Evolutionary conservation across 2,888 invertebrate species (phyloP).

Genomic region (Diarsia mendica): DNA sequence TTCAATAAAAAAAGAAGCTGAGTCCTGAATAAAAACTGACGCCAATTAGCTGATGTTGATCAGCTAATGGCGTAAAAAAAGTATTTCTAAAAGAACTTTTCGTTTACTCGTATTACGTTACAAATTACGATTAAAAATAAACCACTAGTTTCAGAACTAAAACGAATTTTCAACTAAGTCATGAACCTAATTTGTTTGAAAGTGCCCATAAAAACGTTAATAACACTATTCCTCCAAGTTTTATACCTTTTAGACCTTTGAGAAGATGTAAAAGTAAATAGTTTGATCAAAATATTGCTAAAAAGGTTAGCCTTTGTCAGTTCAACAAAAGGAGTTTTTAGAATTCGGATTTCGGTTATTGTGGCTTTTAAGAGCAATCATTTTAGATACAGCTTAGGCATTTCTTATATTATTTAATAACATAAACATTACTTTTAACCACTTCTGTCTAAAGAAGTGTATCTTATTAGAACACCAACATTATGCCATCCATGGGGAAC

Average conservation of each 20-base stretch:
- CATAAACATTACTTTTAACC: neutral
- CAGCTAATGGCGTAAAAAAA: too few relatives aligned
- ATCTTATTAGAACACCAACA: neutral
- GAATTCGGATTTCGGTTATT: neutral
- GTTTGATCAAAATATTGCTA: constrained; percentile 22
- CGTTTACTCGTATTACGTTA: too few relatives aligned
- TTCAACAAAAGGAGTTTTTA: neutral
- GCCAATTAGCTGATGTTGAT: too few relatives aligned
- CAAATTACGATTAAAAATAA: neutral
- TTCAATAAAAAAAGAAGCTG: neutral
- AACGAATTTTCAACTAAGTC: neutral
- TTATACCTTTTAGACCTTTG: constrained; percentile 20
- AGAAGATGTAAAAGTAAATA: constrained; percentile 19
- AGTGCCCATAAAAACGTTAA: constrained; percentile 33
- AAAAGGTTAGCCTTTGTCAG: constrained; percentile 3
- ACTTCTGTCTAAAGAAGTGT: neutral
- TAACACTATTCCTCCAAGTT: constrained; percentile 14
- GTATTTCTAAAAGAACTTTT: too few relatives aligned
- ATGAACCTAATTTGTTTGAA: constrained; percentile 8
- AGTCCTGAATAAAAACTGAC: too few relatives aligned
- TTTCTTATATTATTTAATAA: neutral
- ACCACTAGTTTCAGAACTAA: neutral
- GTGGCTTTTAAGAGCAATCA: neutral
- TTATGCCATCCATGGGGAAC: neutral
- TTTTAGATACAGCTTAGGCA: neutral